Base-by-base conservation (phyloP, 2,113 vertebrate genomes). In the Ceratotherium simum region DNA sequence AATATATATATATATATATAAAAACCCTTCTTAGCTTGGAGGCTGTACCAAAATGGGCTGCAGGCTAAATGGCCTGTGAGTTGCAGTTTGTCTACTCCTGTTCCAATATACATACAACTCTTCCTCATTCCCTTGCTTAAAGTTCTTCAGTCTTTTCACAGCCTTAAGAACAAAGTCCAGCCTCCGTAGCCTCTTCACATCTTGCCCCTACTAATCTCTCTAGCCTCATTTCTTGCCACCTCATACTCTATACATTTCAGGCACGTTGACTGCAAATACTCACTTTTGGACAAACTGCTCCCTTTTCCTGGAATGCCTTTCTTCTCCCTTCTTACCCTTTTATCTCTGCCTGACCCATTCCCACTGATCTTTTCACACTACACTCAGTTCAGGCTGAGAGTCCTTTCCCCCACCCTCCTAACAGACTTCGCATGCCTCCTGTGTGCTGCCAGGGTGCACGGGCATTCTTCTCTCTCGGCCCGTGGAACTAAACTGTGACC, bases 21-120 rank as follows among this genome's bases (percentile, higher is more conserved):
- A 93, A 94, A 97, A 56, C 54, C 42, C 33, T 76, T 78, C 42
- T 96, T 42, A 83, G 75, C 10, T 84, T 86, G 25, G 67, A 73
- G 69, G 33, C 5, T 46, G 1, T 80, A 80, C 21, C 75, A 80
- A 83, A 95, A 56, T 0, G 39, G n/a, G 60, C 29, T 16, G 13
- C n/a, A 17, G 64, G 21, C 4, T 48, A 2, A 20, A 81, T 36
- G 23, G 20, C 65, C 27, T 60, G 2, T 6, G 4, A 92, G n/a
- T 70, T 93, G 0, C 23, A 67, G 29, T 90, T 56, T 80, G 58
- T 46, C 11, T 90, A 54, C 1, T 69, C n/a, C 48, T 48, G 7
- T 79, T 81, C 42, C 17, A 67, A 87, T 72, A 91, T 25, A 51
- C n/a, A 90, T 2, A 29, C 1, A 91, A 73, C 12, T 31, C 18